Evolutionary conservation across 2,113 vertebrate species (phyloP).

Genomic region (Oceanodroma tethys): DNA sequence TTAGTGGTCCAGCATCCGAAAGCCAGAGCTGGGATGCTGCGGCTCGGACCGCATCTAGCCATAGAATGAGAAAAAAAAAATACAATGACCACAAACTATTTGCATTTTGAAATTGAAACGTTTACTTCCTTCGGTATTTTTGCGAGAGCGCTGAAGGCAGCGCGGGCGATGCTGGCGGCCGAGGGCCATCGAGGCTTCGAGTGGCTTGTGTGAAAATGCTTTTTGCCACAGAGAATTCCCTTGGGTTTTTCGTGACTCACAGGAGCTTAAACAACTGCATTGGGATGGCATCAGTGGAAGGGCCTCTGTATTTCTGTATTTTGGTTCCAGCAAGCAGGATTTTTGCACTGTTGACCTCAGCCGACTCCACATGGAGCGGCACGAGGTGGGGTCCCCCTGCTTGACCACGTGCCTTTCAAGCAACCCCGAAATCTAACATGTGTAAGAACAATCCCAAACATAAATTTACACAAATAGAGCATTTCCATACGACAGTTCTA

Average conservation of each 20-base stretch:
- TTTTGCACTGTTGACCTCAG: not conserved
- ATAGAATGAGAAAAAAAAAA: not conserved
- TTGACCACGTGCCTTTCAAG: not conserved
- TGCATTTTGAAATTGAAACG: not conserved
- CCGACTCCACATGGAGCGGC: not conserved
- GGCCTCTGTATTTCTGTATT: not conserved
- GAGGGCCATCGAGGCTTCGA: not conserved
- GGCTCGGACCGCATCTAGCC: accelerated
- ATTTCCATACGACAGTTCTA: not conserved
- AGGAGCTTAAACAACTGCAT: not conserved
- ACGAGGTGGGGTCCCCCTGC: not conserved
- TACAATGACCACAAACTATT: not conserved
- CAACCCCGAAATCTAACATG: not conserved
- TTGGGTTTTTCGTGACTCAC: accelerated
- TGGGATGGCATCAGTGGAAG: not conserved
- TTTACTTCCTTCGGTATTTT: not conserved
- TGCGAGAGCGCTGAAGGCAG: not conserved
- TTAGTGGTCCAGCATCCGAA: not conserved
- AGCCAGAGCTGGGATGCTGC: not conserved
- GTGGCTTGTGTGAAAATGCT: not conserved
- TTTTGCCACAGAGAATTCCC: not conserved
- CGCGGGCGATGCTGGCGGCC: accelerated
- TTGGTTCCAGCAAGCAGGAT: accelerated
- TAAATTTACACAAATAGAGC: not conserved
- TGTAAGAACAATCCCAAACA: not conserved